These are phyloP conservation scores for Drosophila ficusphila DNA, from an alignment of 1,140 invertebrate species.

Conservation along the genomic window DNA sequence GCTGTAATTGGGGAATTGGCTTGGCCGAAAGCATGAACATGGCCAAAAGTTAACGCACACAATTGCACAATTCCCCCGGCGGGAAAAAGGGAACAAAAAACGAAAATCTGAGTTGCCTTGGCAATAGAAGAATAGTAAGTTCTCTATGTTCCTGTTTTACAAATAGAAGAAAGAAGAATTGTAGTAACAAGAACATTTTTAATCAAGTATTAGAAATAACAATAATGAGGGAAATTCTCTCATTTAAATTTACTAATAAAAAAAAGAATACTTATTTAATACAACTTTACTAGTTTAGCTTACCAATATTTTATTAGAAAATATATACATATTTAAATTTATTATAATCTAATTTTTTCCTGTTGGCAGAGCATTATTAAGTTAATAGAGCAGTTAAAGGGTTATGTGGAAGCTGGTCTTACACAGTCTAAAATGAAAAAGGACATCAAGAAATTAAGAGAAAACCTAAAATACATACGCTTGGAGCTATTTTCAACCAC, in stretches of 20 bases:
- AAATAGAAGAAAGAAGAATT: too few relatives aligned
- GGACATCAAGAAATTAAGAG: not conserved
- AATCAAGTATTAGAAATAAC: too few relatives aligned
- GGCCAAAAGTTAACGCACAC: constrained; percentile 22
- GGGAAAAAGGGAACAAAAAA: not conserved
- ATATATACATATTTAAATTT: too few relatives aligned
- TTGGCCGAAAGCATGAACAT: constrained; percentile 23
- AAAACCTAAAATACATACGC: not conserved
- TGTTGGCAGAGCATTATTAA: too few relatives aligned
- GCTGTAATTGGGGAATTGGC: constrained; percentile 59
- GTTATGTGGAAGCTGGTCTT: not conserved
- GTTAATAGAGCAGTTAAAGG: too few relatives aligned
- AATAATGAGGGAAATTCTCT: too few relatives aligned
- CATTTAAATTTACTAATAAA: too few relatives aligned
- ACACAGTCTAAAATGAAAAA: not conserved
- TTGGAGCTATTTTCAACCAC: constrained; percentile 55
- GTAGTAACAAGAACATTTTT: too few relatives aligned
- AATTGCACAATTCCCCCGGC: constrained; percentile 3
- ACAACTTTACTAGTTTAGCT: too few relatives aligned
- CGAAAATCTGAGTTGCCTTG: not conserved
- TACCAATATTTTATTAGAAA: too few relatives aligned
- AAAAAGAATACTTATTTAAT: too few relatives aligned
- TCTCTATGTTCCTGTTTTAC: not conserved
- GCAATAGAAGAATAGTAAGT: not conserved
- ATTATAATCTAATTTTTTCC: too few relatives aligned